Evolutionary conservation across 1,140 invertebrate genomes (phyloP), one percentile per base, ranked within the genome.

Genomic region (Habropoda laboriosa): DNA sequence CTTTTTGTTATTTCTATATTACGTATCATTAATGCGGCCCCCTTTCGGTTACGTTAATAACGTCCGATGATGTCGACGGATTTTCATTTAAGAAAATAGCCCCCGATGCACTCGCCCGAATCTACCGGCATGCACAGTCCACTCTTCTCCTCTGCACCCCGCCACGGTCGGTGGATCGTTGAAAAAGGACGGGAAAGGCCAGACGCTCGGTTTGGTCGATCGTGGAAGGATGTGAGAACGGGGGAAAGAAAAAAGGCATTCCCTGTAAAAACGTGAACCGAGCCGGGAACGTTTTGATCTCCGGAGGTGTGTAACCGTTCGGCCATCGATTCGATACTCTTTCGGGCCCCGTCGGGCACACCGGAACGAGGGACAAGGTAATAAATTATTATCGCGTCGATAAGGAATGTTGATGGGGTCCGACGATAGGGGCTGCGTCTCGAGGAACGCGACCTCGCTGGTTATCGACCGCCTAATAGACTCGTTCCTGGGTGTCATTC

Each of bases 371-470:
- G 79, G 81, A 83, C 75, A 84, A 80, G 87, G 86, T 90, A 90
- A 92, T 92, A 91, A 92, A 91, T 92, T 91, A 92, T 91, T 90
- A 90, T 90, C 87, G 85, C 83, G 87, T 90, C 90, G 89, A 92
- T 92, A 90, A 90, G 88, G 90, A 92, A 91, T 91, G 90, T 89
- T 86, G 91, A 91, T 92, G 86, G 88, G 64, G 86, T 75, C 81
- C 63, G 55, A 57, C 83, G 90, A 92, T 92, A 91, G 82, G 79
- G 77, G 42, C 58, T 51, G 82, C 71, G 79, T 88, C 79, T 32
- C 63, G 74, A 53, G 79, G 88, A 89, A 85, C 83, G 88, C 77
- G 77, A 85, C 58, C 79, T 71, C 86, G 87, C 85, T 86, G 85
- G 87, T 86, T 88, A 89, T 86, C 89, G 82, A 73, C 67, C 71